phyloP scores from a whole-genome alignment of 2,113 vertebrate genomes.

The Galbula dea region DNA sequence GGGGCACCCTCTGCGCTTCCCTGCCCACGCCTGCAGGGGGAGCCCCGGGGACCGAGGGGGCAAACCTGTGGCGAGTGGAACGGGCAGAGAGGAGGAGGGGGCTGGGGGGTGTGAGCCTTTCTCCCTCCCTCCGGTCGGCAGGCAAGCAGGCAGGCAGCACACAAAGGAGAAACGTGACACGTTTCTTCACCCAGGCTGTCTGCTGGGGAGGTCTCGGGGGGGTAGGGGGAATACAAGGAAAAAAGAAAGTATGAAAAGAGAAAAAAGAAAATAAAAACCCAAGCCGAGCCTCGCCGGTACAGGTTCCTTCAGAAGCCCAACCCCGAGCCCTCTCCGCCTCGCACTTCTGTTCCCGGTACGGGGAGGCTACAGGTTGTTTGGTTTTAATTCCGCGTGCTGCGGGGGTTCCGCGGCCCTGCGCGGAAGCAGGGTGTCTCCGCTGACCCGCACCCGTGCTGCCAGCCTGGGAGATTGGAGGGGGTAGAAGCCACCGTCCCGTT shows the following conservation, averaged over 20 bases:
- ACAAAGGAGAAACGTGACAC: neutral
- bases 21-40: conserved; percentile 6
- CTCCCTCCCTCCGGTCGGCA: neutral
- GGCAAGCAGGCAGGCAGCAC: neutral
- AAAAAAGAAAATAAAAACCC: neutral
- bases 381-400: neutral
- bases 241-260: neutral
- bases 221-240: neutral
- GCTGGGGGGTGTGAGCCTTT: neutral
- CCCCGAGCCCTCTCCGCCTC: neutral
- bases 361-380: conserved; percentile 31
- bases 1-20: neutral
- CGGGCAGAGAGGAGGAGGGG: neutral
- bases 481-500: neutral
- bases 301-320: neutral
- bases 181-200: neutral
- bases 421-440: neutral
- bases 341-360: neutral
- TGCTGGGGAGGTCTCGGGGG: neutral
- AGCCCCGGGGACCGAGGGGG: neutral
- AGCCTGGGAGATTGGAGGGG: neutral
- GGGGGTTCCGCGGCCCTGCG: neutral
- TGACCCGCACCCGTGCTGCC: neutral
- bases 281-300: neutral
- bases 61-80: too few relatives aligned